Conservation (phyloP, 2,113 vertebrate genomes). For the Rhynchopsitta pachyrhyncha region DNA sequence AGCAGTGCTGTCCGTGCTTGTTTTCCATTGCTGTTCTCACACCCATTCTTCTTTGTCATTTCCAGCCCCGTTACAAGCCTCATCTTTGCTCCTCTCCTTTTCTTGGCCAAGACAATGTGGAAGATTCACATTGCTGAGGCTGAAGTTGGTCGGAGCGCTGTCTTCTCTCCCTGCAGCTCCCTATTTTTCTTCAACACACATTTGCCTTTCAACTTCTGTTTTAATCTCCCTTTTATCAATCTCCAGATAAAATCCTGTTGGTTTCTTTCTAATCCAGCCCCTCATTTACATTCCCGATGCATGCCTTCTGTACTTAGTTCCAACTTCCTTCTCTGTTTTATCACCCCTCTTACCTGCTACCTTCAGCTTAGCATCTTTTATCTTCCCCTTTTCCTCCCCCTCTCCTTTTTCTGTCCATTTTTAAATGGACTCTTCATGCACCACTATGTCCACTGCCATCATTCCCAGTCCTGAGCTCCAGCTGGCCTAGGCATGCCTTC, state of each 20-base stretch:
- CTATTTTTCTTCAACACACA: background rate
- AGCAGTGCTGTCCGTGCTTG: background rate
- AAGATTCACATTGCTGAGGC: background rate
- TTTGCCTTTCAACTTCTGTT: conserved; percentile 32
- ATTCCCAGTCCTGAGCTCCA: conserved; percentile 40
- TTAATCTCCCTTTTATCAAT: conserved; percentile 27
- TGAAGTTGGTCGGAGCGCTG: background rate
- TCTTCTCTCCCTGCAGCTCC: background rate
- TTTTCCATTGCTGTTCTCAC: background rate
- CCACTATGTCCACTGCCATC: conserved; percentile 59
- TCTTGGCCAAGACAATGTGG: background rate
- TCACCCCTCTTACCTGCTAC: background rate
- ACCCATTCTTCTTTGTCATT: background rate
- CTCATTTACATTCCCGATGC: background rate
- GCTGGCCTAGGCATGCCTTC: conserved; percentile 65
- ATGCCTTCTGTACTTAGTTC: background rate
- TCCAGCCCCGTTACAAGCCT: background rate
- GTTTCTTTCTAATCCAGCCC: background rate
- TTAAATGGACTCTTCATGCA: conserved; percentile 61
- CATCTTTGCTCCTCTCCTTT: background rate
- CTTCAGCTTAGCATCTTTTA: background rate
- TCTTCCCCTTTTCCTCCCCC: background rate
- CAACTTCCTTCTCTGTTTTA: background rate
- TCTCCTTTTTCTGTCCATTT: conserved; percentile 43
- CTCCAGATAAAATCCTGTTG: background rate